Percentiles rank a stretch among this genome's conserved stretches.
Evolutionary conservation across 2,113 vertebrate genomes (phyloP).

Genomic region (Cariama cristata): DNA sequence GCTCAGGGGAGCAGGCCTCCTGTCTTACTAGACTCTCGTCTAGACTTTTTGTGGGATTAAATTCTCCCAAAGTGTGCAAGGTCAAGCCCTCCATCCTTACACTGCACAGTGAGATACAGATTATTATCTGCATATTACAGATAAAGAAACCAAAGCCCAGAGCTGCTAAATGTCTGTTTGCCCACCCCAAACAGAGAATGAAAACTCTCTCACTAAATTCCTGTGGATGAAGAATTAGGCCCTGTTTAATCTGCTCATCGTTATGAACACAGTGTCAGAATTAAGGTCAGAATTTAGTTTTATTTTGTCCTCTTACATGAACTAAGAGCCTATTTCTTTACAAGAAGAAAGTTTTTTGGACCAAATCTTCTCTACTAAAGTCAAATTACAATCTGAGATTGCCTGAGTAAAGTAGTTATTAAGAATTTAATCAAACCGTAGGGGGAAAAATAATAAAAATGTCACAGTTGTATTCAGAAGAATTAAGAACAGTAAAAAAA

Average conservation of each 20-base stretch:
- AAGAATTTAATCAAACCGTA: conserved; percentile 33
- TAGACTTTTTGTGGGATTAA: background rate
- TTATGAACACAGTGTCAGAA: background rate
- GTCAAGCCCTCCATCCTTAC: background rate
- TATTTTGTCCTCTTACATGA: background rate
- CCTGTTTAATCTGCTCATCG: background rate
- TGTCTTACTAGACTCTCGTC: background rate
- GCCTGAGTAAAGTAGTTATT: background rate
- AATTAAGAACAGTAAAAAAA: conserved; percentile 17
- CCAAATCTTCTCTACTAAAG: background rate
- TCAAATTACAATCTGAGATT: conserved; percentile 6
- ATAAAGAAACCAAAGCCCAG: background rate
- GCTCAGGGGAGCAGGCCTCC: background rate
- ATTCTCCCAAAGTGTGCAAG: background rate
- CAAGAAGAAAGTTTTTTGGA: background rate
- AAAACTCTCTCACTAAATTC: background rate
- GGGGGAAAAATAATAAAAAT: background rate
- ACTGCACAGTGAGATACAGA: background rate
- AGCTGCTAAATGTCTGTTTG: background rate
- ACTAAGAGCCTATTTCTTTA: background rate
- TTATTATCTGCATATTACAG: background rate
- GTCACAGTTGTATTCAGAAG: conserved; percentile 11
- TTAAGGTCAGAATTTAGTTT: background rate
- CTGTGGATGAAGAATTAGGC: background rate
- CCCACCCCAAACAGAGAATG: background rate